phyloP scores from a whole-genome alignment of 1,140 invertebrate species.

The Drosophila ficusphila region DNA sequence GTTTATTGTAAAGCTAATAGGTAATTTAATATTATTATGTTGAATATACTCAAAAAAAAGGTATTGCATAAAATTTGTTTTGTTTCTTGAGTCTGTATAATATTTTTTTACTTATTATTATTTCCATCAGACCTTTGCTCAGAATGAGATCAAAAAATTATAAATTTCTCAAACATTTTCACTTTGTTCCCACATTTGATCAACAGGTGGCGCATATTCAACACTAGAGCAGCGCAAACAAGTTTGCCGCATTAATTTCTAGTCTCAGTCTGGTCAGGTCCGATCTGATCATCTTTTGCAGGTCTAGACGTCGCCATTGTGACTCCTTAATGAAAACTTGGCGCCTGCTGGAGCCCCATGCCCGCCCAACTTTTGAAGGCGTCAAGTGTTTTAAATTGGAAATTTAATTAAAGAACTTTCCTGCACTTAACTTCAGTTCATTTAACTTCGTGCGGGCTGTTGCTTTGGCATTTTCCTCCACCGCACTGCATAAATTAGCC shows the following conservation, averaged over 20 bases:
- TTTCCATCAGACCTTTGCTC: slow-evolving; percentile 1
- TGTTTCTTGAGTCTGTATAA: slow-evolving; percentile 2
- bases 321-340: slow-evolving; percentile 69
- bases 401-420: slow-evolving; percentile 77
- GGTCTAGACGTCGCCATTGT: slow-evolving; percentile 35
- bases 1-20: background rate
- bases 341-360: slow-evolving; percentile 45
- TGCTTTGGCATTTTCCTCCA: background rate
- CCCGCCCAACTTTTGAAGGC: slow-evolving; percentile 5
- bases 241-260: slow-evolving; percentile 72
- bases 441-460: background rate
- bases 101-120: background rate
- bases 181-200: slow-evolving; percentile 44
- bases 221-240: slow-evolving; percentile 45
- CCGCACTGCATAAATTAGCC: slow-evolving; percentile 48
- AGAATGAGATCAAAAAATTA: slow-evolving; percentile 34
- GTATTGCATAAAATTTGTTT: too few relatives aligned
- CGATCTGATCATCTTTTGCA: slow-evolving; percentile 36
- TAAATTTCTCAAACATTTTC: slow-evolving; percentile 7
- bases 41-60: background rate
- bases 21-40: background rate
- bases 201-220: slow-evolving; percentile 59
- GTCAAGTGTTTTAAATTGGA: slow-evolving; percentile 69
- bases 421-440: background rate
- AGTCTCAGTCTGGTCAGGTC: slow-evolving; percentile 57